A percentile compares a stretch with the other conserved stretches of the same genome.
phyloP scores from a whole-genome alignment of 2,888 invertebrate species.

The Phortica magna region DNA sequence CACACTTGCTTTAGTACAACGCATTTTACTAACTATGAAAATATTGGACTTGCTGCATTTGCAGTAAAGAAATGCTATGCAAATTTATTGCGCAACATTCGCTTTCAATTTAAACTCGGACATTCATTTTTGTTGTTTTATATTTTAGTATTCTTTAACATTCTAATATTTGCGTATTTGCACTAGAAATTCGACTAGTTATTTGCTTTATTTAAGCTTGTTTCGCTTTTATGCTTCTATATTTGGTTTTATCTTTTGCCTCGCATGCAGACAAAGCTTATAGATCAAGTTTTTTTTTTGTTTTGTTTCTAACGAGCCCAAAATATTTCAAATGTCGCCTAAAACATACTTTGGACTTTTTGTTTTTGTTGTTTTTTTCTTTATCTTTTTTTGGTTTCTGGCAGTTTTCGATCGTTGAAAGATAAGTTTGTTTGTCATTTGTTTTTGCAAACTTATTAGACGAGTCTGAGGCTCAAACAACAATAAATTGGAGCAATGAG shows the following conservation, averaged over 20 bases:
- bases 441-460: too few species aligned
- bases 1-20: background rate
- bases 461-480: too few species aligned
- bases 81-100: background rate
- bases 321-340: too few species aligned
- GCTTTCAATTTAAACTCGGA: background rate
- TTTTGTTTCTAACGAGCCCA: too few species aligned
- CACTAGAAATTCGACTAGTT: background rate
- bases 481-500: too few species aligned
- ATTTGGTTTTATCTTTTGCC: background rate
- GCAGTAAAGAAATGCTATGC: constrained; percentile 1
- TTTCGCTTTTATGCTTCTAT: background rate
- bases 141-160: background rate
- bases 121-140: background rate
- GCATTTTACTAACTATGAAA: background rate
- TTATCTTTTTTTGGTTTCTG: too few species aligned
- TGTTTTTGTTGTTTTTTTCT: too few species aligned
- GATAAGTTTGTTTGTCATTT: too few species aligned
- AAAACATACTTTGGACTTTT: too few species aligned
- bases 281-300: too few species aligned
- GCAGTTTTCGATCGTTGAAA: too few species aligned
- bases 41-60: constrained; percentile 3
- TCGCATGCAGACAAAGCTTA: too few species aligned
- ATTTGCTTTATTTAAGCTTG: background rate
- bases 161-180: background rate